Evolutionary conservation across 2,888 invertebrate genomes (phyloP).

Genomic region (Epiblema foenella): DNA sequence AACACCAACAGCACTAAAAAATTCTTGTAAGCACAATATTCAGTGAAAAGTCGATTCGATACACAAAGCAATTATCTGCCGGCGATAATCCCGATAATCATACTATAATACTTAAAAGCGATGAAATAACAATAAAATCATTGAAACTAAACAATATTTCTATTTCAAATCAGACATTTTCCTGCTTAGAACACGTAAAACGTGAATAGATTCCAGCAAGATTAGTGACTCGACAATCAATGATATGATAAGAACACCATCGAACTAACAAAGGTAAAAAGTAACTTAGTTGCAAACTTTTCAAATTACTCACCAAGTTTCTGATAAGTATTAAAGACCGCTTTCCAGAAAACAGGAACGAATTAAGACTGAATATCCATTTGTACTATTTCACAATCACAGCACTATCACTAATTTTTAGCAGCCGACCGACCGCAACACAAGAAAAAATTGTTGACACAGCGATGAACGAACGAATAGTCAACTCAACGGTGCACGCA

Average conservation of each 20-base stretch:
- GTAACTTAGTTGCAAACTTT: conserved; percentile 32
- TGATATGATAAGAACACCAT: conserved; percentile 65
- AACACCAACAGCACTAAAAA: too few relatives aligned
- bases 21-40: not conserved
- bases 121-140: not conserved
- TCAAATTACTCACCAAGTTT: conserved; percentile 31
- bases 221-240: conserved; percentile 51
- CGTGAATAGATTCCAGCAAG: conserved; percentile 49
- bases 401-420: conserved; percentile 67
- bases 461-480: conserved; percentile 37
- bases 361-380: conserved; percentile 72
- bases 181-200: conserved; percentile 16
- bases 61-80: not conserved
- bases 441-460: conserved; percentile 57
- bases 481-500: conserved; percentile 42
- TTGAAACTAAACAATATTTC: not conserved
- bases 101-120: too few relatives aligned
- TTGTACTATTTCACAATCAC: conserved; percentile 69
- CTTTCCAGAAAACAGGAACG: conserved; percentile 56
- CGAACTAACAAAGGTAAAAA: conserved; percentile 61
- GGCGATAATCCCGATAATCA: too few relatives aligned
- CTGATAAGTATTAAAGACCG: conserved; percentile 54
- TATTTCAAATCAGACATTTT: conserved; percentile 1
- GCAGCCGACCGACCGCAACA: conserved; percentile 57
- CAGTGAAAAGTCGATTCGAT: not conserved